Evolutionary conservation across 2,888 invertebrate genomes (phyloP).

Genomic region (Sphaerophoria rueppellii): DNA sequence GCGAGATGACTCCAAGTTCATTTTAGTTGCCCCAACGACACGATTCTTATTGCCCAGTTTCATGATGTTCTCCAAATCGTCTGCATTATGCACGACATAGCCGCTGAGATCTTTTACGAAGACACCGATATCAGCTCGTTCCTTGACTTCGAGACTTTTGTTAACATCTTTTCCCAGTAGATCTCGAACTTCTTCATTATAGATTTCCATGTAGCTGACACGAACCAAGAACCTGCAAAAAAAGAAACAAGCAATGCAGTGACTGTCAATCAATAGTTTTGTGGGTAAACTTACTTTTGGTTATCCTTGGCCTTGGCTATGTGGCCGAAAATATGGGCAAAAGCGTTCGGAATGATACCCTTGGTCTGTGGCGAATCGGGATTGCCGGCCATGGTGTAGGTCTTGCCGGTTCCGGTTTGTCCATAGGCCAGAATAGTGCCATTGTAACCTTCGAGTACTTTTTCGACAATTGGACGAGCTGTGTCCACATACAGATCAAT

Average conservation of each 20-base stretch:
- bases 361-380: slow-evolving; percentile 93
- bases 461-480: slow-evolving; percentile 97
- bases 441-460: slow-evolving; percentile 98
- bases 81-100: slow-evolving; percentile 98
- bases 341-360: slow-evolving; percentile 99
- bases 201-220: slow-evolving; percentile 99
- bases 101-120: slow-evolving; percentile 98
- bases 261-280: not conserved
- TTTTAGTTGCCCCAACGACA: slow-evolving; percentile 95
- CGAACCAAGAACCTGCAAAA: slow-evolving; percentile 93
- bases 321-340: slow-evolving; percentile 99
- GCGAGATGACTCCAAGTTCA: slow-evolving; percentile 98
- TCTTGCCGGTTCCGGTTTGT: slow-evolving; percentile 98
- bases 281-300: slow-evolving; percentile 86
- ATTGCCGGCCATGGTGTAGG: slow-evolving; percentile 98
- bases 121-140: slow-evolving; percentile 97
- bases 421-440: slow-evolving; percentile 96
- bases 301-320: slow-evolving; percentile 96
- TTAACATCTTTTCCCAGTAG: slow-evolving; percentile 94
- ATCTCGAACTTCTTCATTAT: slow-evolving; percentile 99
- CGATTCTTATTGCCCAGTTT: slow-evolving; percentile 98
- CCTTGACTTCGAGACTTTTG: slow-evolving; percentile 94
- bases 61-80: slow-evolving; percentile 97
- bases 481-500: slow-evolving; percentile 98
- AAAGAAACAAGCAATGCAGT: not conserved